Evolutionary conservation across 2,113 vertebrate genomes (phyloP).

Genomic region (Coptodon rendalli): DNA sequence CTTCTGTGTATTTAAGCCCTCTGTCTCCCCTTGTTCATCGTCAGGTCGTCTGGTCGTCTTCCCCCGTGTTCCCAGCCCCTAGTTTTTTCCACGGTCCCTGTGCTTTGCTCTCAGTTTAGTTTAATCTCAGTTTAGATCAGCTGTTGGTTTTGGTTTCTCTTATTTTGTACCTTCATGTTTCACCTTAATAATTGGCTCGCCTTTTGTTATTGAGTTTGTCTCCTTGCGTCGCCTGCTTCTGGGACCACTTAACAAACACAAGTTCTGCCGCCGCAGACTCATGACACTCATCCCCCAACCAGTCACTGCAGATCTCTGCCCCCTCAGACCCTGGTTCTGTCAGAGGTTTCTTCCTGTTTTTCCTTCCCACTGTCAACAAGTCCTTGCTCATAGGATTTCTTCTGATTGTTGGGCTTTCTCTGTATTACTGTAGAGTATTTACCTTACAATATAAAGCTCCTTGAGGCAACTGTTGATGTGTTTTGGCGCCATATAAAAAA

Average conservation of each 20-base stretch:
- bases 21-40: not conserved
- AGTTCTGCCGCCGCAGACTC: not conserved
- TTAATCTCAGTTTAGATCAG: not conserved
- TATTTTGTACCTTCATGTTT: not conserved
- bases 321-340: not conserved
- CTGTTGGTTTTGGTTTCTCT: not conserved
- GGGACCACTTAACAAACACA: not conserved
- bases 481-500: not conserved
- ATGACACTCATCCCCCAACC: not conserved
- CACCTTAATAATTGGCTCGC: fast-evolving
- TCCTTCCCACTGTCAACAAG: not conserved
- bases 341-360: not conserved
- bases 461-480: not conserved
- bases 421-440: not conserved
- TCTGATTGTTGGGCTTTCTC: not conserved
- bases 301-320: not conserved
- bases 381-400: not conserved
- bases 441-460: not conserved
- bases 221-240: not conserved
- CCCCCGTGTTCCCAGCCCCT: fast-evolving
- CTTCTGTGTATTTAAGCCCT: not conserved
- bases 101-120: not conserved
- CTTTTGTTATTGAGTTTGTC: not conserved
- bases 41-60: not conserved
- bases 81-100: not conserved